Conservation (phyloP, 2,888 invertebrate genomes). For the Myathropa florea region DNA sequence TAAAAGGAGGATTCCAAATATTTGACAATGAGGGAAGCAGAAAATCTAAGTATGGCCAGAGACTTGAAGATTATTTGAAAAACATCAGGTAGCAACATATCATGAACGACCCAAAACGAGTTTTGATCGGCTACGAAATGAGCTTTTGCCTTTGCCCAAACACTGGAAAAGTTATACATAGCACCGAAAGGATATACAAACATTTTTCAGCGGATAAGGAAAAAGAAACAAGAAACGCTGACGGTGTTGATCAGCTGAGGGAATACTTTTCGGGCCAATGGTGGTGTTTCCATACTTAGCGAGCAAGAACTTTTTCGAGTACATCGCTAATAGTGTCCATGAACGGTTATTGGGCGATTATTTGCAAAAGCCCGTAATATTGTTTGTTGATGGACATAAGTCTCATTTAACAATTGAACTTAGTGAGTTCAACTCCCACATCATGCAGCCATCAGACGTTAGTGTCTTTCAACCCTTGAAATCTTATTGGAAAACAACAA, state of each 20-base stretch:
- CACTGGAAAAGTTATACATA: slow-evolving; percentile 43
- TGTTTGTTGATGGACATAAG: slow-evolving; percentile 39
- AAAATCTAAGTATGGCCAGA: no score
- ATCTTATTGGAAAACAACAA: slow-evolving; percentile 35
- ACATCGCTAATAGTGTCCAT: slow-evolving; percentile 29
- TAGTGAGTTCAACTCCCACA: slow-evolving; percentile 35
- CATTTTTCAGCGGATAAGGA: slow-evolving; percentile 44
- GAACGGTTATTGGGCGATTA: slow-evolving; percentile 1
- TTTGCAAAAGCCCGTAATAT: slow-evolving; percentile 25
- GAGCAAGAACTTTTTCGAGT: slow-evolving; percentile 34
- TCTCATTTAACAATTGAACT: slow-evolving; percentile 36
- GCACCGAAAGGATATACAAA: slow-evolving; percentile 55
- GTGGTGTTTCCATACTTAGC: slow-evolving; percentile 45
- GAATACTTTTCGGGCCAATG: slow-evolving; percentile 47
- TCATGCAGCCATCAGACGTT: slow-evolving; percentile 40
- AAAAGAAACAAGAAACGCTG: no score
- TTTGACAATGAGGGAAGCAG: slow-evolving; percentile 17
- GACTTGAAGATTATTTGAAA: no score
- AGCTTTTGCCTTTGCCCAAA: slow-evolving; percentile 42
- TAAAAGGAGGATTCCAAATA: slow-evolving; percentile 26
- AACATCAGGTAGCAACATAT: no score
- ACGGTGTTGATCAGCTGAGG: slow-evolving; percentile 42
- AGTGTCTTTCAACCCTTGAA: slow-evolving; percentile 41
- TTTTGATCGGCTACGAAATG: no score
- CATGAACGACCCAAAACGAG: no score